Evolutionary conservation across 2,113 vertebrate genomes (phyloP).

Genomic region (Corvus hawaiiensis): DNA sequence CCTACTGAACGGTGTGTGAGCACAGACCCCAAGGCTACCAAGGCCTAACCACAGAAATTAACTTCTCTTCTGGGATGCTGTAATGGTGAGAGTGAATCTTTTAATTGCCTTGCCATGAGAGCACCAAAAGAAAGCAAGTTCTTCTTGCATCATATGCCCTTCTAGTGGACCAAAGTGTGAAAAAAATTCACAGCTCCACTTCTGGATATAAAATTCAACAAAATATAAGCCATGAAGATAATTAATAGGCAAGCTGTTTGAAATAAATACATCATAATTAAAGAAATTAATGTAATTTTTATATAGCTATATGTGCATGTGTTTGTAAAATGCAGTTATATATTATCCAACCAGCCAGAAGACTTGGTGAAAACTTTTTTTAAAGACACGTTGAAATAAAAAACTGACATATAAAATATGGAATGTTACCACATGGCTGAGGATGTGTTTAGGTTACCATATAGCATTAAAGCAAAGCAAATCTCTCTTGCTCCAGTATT

Average conservation of each 20-base stretch:
- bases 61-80: background rate
- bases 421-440: background rate
- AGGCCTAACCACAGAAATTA: background rate
- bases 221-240: background rate
- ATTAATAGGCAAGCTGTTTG: background rate
- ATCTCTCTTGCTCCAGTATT: background rate
- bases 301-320: rapidly evolving
- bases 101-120: background rate
- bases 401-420: background rate
- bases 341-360: background rate
- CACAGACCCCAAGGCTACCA: background rate
- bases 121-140: background rate
- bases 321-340: background rate
- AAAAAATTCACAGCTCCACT: background rate
- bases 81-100: background rate
- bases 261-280: background rate
- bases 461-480: background rate
- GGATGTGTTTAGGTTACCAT: background rate
- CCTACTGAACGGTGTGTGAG: background rate
- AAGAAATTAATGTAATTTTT: background rate
- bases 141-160: background rate
- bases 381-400: background rate
- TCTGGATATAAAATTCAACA: background rate
- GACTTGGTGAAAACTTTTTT: background rate
- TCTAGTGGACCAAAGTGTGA: background rate